Percentiles rank a stretch among this genome's conserved stretches.
phyloP scores from a whole-genome alignment of 2,797 vertebrate species.

The Thunnus albacares region DNA sequence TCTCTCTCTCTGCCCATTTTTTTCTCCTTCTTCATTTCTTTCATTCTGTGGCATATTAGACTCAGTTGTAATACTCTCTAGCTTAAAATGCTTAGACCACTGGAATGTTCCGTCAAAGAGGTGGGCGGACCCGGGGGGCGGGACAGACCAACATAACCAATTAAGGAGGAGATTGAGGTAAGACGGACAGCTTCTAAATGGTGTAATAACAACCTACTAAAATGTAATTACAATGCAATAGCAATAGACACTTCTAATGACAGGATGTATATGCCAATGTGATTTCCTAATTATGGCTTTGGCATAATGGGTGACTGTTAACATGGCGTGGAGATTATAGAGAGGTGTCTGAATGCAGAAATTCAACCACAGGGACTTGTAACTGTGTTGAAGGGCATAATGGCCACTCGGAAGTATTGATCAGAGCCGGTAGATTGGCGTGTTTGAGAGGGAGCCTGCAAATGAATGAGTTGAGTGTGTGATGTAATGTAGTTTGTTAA shows the following conservation, averaged over 20 bases:
- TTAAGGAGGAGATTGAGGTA: constrained; percentile 88
- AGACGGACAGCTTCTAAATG: constrained; percentile 84
- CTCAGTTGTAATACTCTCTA: constrained; percentile 78
- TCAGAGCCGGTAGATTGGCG: constrained; percentile 28
- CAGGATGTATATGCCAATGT: constrained; percentile 82
- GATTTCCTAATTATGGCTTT: constrained; percentile 84
- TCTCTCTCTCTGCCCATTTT: constrained; percentile 35
- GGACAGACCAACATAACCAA: constrained; percentile 84
- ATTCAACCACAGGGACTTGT: constrained; percentile 78
- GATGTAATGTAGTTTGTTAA: not conserved
- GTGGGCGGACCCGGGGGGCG: constrained; percentile 73
- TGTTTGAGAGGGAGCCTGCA: not conserved
- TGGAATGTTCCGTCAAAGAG: constrained; percentile 83
- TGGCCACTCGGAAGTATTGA: constrained; percentile 60
- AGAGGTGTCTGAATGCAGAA: constrained; percentile 82
- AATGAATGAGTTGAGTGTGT: constrained; percentile 15
- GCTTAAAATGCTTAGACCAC: constrained; percentile 82
- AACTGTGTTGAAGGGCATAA: constrained; percentile 59
- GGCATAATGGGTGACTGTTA: constrained; percentile 82
- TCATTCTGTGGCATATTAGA: constrained; percentile 81
- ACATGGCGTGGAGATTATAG: constrained; percentile 85
- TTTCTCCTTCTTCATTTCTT: constrained; percentile 70
- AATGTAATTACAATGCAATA: constrained; percentile 87
- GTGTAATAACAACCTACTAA: constrained; percentile 85
- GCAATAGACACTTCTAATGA: constrained; percentile 86